Base-by-base conservation (phyloP, 1,140 invertebrate species). In the Apolygus lucorum region DNA sequence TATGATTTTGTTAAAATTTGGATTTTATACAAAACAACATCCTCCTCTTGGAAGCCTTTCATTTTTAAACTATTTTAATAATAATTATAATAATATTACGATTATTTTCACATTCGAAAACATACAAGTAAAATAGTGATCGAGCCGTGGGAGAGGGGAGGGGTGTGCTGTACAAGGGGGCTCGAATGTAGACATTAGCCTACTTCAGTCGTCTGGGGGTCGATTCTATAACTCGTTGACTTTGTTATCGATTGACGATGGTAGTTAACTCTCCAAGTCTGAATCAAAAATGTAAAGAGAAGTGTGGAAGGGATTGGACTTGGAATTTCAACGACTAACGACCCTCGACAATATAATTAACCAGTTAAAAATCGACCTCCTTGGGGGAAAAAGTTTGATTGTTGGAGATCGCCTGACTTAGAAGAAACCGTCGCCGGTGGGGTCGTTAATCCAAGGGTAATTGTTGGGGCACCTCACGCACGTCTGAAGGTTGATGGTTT, bases 391-490 rank as follows among this genome's bases (percentile, higher is more conserved):
- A 34, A 66, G 25, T 66, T 66, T 66, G 64, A 66, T 66, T 66
- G 27, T 66, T 34, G 64, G 64, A 66, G 64, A 66, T 66, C 64
- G 64, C 64, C 64, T 66, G 79, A 81, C 81, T 86, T 88, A 92
- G 83, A 90, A 91, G 84, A 91, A 91, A 77, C 91, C 92, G 78
- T 94, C 91, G 76, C 92, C 92, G 75, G 91, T 92, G 24, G 92
- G 92, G 81, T 96, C 93, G 77, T 92, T 93, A 71, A 95, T 79
- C 93, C 93, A 95, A 71, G 94, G 94, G 81, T 95, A 96, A 78
- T 95, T 95, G 79, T 90, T 91, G 72, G 92, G 93, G 81, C 94
- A 96, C 75, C 92, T 85, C 59, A 94, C 86, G 78, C 94, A 96
- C 14, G 93, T 96, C 80, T 95, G 92, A 71, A 96, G 84, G 77